Conservation (phyloP, 1,140 invertebrate genomes). For the Drosophila suzukii region DNA sequence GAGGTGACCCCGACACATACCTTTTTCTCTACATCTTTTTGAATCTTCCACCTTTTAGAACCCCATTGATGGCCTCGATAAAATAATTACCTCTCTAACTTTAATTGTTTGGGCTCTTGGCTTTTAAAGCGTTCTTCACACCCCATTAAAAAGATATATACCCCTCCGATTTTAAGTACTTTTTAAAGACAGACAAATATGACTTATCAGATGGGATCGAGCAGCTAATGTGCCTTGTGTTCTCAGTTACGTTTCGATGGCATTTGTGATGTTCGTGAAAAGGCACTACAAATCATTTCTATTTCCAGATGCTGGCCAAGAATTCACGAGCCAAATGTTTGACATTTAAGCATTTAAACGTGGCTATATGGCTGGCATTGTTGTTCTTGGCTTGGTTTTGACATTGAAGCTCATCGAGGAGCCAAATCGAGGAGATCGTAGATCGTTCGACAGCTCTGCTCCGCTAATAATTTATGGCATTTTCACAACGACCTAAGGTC, state of each 20-base stretch:
- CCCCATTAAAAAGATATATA: not conserved
- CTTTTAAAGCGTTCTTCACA: not conserved
- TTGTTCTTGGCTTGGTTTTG: constrained; percentile 59
- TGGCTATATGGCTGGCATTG: constrained; percentile 16
- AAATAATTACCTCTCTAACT: not conserved
- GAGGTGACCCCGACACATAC: no score
- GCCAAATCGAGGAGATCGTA: constrained; percentile 14
- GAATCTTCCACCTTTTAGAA: not conserved
- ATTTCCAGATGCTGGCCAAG: constrained; percentile 25
- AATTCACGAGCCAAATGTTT: constrained; percentile 33
- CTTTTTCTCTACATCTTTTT: no score
- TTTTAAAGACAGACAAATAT: constrained; percentile 12
- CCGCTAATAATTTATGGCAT: constrained; percentile 61
- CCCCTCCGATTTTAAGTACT: not conserved
- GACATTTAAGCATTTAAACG: constrained; percentile 33
- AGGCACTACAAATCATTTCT: constrained; percentile 46
- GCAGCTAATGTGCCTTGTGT: constrained; percentile 16
- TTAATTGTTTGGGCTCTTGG: not conserved
- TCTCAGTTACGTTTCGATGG: constrained; percentile 12
- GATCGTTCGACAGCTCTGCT: constrained; percentile 33
- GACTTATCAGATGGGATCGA: constrained; percentile 11
- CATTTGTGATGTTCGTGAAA: constrained; percentile 50
- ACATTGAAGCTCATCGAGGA: constrained; percentile 61
- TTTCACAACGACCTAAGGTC: constrained; percentile 55
- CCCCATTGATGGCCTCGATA: not conserved